Evolutionary conservation across 2,888 invertebrate species (phyloP), one percentile per base, ranked within the genome.

Genomic region (Drepana falcataria): DNA sequence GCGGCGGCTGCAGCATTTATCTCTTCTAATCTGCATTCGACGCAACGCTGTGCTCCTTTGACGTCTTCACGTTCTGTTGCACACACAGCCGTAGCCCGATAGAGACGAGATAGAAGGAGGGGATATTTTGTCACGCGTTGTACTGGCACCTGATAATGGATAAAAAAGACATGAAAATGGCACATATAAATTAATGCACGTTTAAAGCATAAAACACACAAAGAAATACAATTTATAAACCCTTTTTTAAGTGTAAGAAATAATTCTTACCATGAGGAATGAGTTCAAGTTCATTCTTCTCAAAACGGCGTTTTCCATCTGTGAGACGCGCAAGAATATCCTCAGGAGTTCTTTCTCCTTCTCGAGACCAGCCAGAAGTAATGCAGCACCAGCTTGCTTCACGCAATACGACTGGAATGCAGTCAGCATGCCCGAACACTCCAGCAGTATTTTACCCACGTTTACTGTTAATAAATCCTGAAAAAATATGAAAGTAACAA

Each of bases 61-160:
- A 98, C 93, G 71, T 95, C 94, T 65, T 96, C 96, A 59, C 96
- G 94, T 59, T 95, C 95, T 57, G 96, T 96, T 66, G 96, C 94
- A 71, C 96, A 96, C 44, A 92, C 85, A 2, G 98, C 97, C 9
- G 98, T 98, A 48, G 97, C 96, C 89, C 98, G 98, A 77, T 96
- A 94, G 65, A 99, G 92, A 57, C 98, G 94, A 49, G 97, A 96
- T 75, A 99, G 91, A 65, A 99, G 92, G 70, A 99, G 92, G 49
- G 98, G 98, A 92, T 98, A 98, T 91, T 98, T 98, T 71, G 98
- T 98, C 71, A 98, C 98, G 83, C 98, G 93, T 92, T 98, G 98
- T 61, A 99, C 98, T 63, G 98, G 98, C 71, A 97, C 95, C 95
- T 96, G 72, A 1, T 56, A 75, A 64, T 47, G 21, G 3, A 40